Percentiles rank a stretch among this genome's conserved stretches.
Evolutionary conservation across 23 tunicate genomes (phyloP).

Genomic region (Trididemnum nubilum): DNA sequence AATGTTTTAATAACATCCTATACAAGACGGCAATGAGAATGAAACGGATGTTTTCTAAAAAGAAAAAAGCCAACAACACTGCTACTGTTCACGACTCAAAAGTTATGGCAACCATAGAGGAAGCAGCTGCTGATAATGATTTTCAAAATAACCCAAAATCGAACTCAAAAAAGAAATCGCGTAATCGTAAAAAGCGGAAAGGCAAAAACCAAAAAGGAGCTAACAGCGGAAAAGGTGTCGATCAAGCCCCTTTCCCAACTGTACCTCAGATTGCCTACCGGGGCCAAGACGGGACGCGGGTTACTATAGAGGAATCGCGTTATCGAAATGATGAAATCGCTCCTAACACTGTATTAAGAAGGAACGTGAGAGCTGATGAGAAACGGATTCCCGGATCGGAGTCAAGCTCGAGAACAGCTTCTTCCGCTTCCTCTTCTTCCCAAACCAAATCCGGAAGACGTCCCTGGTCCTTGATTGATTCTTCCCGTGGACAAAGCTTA

Average conservation of each 20-base stretch:
- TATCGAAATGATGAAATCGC: neutral
- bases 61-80: conserved; percentile 9
- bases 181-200: conserved; percentile 9
- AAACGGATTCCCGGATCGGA: conserved; percentile 63
- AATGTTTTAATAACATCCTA: no score
- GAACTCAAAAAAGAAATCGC: neutral
- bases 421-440: conserved; percentile 63
- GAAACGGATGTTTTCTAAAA: conserved; percentile 62
- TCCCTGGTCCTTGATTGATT: conserved; percentile 62
- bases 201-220: neutral
- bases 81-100: conserved; percentile 6
- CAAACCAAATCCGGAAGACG: conserved; percentile 40
- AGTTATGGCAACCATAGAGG: neutral
- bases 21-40: conserved; percentile 74
- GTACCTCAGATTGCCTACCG: conserved; percentile 2
- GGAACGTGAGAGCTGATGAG: neutral
- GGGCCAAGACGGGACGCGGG: neutral
- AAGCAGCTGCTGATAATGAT: neutral
- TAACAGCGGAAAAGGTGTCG: neutral
- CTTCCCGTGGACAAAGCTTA: conserved; percentile 37
- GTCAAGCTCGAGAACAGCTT: conserved; percentile 68
- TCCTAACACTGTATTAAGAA: neutral
- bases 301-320: neutral
- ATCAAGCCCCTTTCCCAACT: neutral
- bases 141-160: neutral